Evolutionary conservation across 2,888 invertebrate genomes (phyloP).

Genomic region (Miltochrista miniata): DNA sequence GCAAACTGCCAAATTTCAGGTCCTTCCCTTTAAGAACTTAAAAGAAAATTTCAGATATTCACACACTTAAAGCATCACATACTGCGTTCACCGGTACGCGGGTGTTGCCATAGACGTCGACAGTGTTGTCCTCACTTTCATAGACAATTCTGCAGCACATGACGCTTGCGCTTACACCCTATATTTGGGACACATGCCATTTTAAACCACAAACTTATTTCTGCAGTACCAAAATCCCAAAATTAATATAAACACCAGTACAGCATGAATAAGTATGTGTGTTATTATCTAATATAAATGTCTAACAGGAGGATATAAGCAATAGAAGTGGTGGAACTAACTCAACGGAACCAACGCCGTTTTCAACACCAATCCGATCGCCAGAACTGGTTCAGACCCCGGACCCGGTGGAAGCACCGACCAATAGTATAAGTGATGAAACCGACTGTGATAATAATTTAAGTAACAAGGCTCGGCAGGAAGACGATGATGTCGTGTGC

Average conservation of each 20-base stretch:
- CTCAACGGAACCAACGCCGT: conserved; percentile 69
- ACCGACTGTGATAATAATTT: conserved; percentile 80
- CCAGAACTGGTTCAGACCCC: conserved; percentile 44
- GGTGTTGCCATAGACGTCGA: conserved; percentile 54
- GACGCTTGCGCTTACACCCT: conserved; percentile 37
- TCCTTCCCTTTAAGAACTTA: conserved; percentile 23
- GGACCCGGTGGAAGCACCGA: conserved; percentile 29
- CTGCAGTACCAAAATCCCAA: conserved; percentile 34
- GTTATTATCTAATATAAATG: conserved; percentile 60
- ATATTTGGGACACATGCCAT: conserved; percentile 28
- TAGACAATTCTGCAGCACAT: conserved; percentile 67
- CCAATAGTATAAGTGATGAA: conserved; percentile 72
- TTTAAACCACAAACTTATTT: conserved; percentile 48
- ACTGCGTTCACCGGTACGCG: conserved; percentile 37
- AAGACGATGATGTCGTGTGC: conserved; percentile 79
- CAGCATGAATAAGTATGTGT: conserved; percentile 59
- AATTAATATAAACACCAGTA: neutral
- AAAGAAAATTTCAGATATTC: conserved; percentile 28
- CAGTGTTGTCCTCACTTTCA: conserved; percentile 75
- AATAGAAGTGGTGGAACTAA: conserved; percentile 68
- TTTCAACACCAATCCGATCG: conserved; percentile 67
- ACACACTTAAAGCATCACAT: conserved; percentile 35
- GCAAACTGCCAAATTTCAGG: neutral
- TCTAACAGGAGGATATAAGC: conserved; percentile 78
- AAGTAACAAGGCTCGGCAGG: conserved; percentile 60